Base-by-base conservation (phyloP, 2,797 vertebrate species). In the Australoheros facetus region DNA sequence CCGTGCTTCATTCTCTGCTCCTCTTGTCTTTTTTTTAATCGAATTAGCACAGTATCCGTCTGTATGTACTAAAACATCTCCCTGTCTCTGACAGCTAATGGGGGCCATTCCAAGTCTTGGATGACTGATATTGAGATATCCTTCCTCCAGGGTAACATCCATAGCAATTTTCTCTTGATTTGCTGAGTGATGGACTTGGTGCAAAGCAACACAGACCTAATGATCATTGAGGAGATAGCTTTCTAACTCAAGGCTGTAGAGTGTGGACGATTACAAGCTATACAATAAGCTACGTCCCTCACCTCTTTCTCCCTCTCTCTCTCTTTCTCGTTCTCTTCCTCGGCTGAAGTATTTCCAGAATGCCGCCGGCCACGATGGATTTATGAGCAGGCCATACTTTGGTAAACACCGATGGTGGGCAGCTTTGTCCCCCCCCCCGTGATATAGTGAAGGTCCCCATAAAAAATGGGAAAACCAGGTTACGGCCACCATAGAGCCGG, bases 391-490 rank as follows among this genome's bases (percentile, higher is more conserved):
- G 88, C 88, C 89, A 92, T 93, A 94, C 93, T 94, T 93, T 93
- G 85, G 93, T 93, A 93, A 95, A 94, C 92, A 94, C 91, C 45
- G 85, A 93, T 90, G 92, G 91, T 92, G 91, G 93, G 85, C 91
- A 89, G 91, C 90, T 94, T 92, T 92, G 89, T 92, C 89, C 79
- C 71, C 89, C 79, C 64, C 79, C 64, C 73, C 66, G 85, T 91
- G 91, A 93, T 93, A 93, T 88, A 93, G 90, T 91, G 91, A 94
- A 90, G 91, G 93, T 92, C 91, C 89, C 87, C 92, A 93, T 93
- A 93, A 94, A 94, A 94, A 94, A 93, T 92, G 86, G 83, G 90
- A 90, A 94, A 94, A 94, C 89, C 91, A 92, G 93, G 92, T 94
- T 93, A 94, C 71, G 75, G 92, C 92, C 90, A 85, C 91, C 89